A percentile compares a stretch with the other conserved stretches of the same genome.
Evolutionary conservation across 1,140 invertebrate species (phyloP).

Genomic region (Stenopsyche tienmushanensis): DNA sequence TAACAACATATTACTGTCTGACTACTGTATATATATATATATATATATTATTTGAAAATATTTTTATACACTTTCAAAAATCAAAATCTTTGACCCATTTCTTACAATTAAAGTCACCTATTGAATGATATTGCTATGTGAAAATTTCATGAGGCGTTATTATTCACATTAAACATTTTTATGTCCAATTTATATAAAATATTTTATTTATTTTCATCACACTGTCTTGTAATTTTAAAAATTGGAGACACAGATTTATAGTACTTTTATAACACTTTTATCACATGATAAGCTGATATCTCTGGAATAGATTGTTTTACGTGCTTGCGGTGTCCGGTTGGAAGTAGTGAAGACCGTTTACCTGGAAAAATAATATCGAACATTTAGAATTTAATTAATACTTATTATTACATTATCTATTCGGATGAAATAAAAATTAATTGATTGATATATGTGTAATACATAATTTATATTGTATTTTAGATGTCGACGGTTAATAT

Average conservation of each 20-base stretch:
- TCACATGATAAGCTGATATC: not conserved
- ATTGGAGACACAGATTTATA: not conserved
- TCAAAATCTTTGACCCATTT: not conserved
- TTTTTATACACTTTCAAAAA: not conserved
- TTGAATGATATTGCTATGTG: conserved; percentile 41
- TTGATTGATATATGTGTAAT: too few species aligned
- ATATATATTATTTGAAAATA: not conserved
- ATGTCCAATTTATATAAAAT: not conserved
- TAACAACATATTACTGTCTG: not conserved
- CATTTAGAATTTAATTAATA: conserved; percentile 33
- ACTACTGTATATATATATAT: not conserved
- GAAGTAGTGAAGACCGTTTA: conserved; percentile 73
- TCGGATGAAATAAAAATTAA: too few species aligned
- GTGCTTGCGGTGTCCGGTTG: conserved; percentile 60
- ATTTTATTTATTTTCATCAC: not conserved
- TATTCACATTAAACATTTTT: conserved; percentile 24
- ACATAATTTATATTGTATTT: too few species aligned
- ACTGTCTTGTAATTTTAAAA: not conserved
- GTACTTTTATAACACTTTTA: not conserved
- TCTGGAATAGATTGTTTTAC: conserved; percentile 43
- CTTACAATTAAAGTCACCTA: conserved; percentile 33
- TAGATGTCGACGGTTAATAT: too few species aligned
- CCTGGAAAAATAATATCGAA: conserved; percentile 56
- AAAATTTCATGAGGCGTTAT: conserved; percentile 39
- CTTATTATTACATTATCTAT: too few species aligned